Conservation (phyloP, 2,888 invertebrate species). For the Pyralis farinalis region DNA sequence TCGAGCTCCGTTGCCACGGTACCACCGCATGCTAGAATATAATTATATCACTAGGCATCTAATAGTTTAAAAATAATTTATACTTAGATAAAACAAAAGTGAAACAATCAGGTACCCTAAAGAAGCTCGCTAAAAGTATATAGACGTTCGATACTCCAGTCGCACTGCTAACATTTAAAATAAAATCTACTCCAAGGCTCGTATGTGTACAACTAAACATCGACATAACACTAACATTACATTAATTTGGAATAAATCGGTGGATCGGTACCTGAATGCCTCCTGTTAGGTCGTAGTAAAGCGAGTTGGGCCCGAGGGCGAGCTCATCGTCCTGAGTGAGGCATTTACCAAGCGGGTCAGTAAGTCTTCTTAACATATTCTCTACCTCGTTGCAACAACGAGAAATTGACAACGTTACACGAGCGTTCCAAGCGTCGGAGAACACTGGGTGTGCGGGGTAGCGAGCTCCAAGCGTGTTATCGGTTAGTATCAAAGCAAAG, state of each 20-base stretch:
- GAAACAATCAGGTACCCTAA: conserved; percentile 71
- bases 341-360: conserved; percentile 77
- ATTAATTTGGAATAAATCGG: conserved; percentile 15
- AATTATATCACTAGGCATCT: conserved; percentile 2
- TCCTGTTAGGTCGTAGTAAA: conserved; percentile 79
- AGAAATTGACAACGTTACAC: conserved; percentile 58
- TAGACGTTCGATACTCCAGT: not conserved
- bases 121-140: conserved; percentile 27
- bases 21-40: not conserved
- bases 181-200: not conserved
- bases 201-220: conserved; percentile 23
- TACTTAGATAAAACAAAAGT: conserved; percentile 26
- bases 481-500: conserved; percentile 44
- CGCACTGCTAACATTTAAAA: not conserved
- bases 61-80: conserved; percentile 14
- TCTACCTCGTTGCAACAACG: conserved; percentile 69
- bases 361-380: conserved; percentile 69
- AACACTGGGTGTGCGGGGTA: conserved; percentile 31
- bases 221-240: conserved; percentile 19
- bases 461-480: conserved; percentile 55
- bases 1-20: conserved; percentile 2
- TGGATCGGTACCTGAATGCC: conserved; percentile 75
- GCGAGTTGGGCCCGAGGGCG: conserved; percentile 77
- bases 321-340: conserved; percentile 79
- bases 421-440: conserved; percentile 49